Evolutionary conservation across 2,113 vertebrate genomes (phyloP).

Genomic region (Solea senegalensis): DNA sequence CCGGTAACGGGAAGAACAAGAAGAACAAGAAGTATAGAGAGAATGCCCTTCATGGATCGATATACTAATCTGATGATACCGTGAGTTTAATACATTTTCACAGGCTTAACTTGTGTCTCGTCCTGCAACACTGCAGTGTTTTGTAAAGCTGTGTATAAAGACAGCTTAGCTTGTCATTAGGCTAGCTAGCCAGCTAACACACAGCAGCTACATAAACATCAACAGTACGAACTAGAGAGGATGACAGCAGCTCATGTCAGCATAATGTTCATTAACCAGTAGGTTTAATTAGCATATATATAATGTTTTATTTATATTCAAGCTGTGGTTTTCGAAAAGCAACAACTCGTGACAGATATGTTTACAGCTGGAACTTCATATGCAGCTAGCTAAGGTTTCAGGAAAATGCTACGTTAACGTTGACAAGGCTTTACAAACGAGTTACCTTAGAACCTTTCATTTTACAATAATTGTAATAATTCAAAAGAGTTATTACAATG

Average conservation of each 20-base stretch:
- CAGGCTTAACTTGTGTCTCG: background rate
- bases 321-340: too few species aligned
- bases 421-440: too few species aligned
- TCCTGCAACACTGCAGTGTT: constrained; percentile 7
- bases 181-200: constrained; percentile 51
- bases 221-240: background rate
- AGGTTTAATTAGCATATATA: too few species aligned
- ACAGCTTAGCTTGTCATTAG: constrained; percentile 48
- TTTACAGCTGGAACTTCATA: too few species aligned
- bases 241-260: background rate
- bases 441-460: too few species aligned
- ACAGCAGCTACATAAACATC: constrained; percentile 18
- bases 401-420: too few species aligned
- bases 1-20: constrained; percentile 35
- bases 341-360: too few species aligned
- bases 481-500: too few species aligned
- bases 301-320: too few species aligned
- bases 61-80: constrained; percentile 33
- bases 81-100: constrained; percentile 22
- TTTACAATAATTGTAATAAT: too few species aligned
- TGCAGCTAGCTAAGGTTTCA: too few species aligned
- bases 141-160: constrained; percentile 35
- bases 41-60: constrained; percentile 38
- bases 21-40: background rate
- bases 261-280: too few species aligned